These are phyloP conservation scores for Leiothrix lutea DNA, from an alignment of 2,113 vertebrate genomes.

Conservation along the genomic window DNA sequence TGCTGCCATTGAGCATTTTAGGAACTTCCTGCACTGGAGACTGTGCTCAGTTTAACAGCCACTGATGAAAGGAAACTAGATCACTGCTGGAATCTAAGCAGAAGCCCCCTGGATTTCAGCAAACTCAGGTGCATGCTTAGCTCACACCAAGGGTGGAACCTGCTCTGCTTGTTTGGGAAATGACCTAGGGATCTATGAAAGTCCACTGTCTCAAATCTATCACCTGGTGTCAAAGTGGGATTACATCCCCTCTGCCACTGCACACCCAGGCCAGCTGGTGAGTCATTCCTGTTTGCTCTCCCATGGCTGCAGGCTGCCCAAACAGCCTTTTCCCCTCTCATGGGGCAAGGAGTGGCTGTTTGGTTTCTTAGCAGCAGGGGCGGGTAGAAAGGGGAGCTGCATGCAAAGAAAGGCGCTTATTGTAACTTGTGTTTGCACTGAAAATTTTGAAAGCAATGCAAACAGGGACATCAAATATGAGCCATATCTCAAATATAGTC, in stretches of 20 bases:
- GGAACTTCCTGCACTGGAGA: not conserved
- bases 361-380: constrained; percentile 20
- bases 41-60: not conserved
- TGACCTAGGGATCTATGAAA: not conserved
- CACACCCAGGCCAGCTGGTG: not conserved
- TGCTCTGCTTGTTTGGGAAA: not conserved
- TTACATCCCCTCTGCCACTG: not conserved
- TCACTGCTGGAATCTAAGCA: not conserved
- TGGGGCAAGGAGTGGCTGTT: constrained; percentile 12
- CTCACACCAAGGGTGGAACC: not conserved
- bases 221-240: not conserved
- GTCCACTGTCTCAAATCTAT: not conserved
- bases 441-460: constrained; percentile 57
- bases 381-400: not conserved
- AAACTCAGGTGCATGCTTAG: not conserved
- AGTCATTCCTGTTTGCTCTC: constrained; percentile 51
- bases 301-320: not conserved
- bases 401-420: not conserved
- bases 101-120: not conserved
- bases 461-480: constrained; percentile 54
- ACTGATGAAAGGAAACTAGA: not conserved
- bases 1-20: not conserved
- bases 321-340: not conserved
- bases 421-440: constrained; percentile 60
- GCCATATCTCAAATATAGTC: not conserved